Evolutionary conservation across 2,797 vertebrate species (phyloP).

Genomic region (Pteropus rufus): DNA sequence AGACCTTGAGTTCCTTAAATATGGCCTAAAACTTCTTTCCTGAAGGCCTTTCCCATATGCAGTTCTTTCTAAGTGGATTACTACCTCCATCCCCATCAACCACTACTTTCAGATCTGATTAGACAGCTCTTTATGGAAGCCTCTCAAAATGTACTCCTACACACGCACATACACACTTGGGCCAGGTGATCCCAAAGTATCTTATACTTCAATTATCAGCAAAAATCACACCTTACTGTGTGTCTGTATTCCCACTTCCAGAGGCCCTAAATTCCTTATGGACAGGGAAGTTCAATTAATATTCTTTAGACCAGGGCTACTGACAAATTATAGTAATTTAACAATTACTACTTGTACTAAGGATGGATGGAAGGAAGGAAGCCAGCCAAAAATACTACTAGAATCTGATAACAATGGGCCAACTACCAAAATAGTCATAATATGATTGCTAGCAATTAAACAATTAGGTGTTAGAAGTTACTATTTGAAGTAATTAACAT

Average conservation of each 20-base stretch:
- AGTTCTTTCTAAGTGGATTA: neutral
- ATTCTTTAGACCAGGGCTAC: neutral
- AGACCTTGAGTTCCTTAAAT: neutral
- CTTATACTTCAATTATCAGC: neutral
- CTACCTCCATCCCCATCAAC: neutral
- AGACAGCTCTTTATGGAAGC: neutral
- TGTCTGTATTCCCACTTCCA: neutral
- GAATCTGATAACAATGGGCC: neutral
- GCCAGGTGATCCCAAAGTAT: neutral
- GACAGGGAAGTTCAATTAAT: neutral
- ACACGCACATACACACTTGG: neutral
- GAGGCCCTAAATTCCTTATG: neutral
- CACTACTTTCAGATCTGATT: neutral
- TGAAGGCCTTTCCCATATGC: neutral
- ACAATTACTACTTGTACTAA: conserved; percentile 25
- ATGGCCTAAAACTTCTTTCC: neutral
- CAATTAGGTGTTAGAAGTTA: neutral
- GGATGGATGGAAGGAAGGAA: neutral
- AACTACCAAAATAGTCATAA: neutral
- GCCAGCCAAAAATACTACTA: neutral
- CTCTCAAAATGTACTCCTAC: neutral
- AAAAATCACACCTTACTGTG: neutral
- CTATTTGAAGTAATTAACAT: conserved; percentile 26
- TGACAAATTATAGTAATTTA: conserved; percentile 19
- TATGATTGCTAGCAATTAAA: neutral